Percentiles rank a stretch among this genome's conserved stretches.
Evolutionary conservation across 1,140 invertebrate species (phyloP).

Genomic region (Epicauta chinensis): DNA sequence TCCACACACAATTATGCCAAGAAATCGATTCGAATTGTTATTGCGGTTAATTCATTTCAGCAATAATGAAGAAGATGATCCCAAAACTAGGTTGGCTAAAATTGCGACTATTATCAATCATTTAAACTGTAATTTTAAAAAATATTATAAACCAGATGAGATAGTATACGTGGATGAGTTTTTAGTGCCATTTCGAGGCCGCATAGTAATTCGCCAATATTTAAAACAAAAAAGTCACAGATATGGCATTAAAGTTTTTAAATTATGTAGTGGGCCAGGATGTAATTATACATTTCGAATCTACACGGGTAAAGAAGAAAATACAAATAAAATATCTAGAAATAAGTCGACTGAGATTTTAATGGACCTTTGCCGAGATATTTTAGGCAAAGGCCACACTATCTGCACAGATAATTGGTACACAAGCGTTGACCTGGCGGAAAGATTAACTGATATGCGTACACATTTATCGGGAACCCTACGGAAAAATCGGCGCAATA

Average conservation of each 20-base stretch:
- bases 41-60: too few relatives aligned
- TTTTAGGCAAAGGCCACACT: conserved; percentile 12
- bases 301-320: conserved; percentile 3
- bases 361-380: too few relatives aligned
- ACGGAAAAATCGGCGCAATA: conserved; percentile 23
- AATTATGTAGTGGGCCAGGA: conserved; percentile 2
- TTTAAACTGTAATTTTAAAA: too few relatives aligned
- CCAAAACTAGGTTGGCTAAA: too few relatives aligned
- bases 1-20: too few relatives aligned
- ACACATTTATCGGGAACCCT: conserved; percentile 30
- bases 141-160: too few relatives aligned
- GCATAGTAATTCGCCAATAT: conserved; percentile 2
- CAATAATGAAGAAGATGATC: too few relatives aligned
- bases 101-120: too few relatives aligned
- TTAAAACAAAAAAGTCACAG: conserved; percentile 4
- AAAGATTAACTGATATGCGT: conserved; percentile 22
- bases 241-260: conserved; percentile 10
- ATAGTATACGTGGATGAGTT: neutral
- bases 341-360: too few relatives aligned
- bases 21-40: too few relatives aligned
- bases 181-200: neutral
- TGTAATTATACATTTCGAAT: conserved; percentile 3
- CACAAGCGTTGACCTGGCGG: conserved; percentile 26
- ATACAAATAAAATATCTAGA: too few relatives aligned
- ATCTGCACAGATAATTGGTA: conserved; percentile 29